Evolutionary conservation across 2,888 invertebrate species (phyloP).

Genomic region (Ormyrus labotus): DNA sequence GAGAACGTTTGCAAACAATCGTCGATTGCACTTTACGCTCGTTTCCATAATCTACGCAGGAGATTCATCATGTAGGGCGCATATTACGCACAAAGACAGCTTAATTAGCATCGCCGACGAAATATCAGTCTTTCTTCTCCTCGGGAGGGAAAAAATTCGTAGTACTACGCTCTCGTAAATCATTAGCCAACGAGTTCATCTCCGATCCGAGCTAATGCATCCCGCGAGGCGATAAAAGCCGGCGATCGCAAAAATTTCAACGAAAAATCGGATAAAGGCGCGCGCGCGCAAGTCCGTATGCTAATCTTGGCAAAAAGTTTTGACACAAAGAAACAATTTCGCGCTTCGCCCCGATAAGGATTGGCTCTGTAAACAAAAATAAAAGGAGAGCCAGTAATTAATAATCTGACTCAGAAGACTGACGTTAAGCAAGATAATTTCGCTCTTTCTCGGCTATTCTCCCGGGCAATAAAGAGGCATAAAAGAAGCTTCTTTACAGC

Average conservation of each 20-base stretch:
- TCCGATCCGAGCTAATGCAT: conserved; percentile 10
- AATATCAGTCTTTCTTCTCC: conserved; percentile 7
- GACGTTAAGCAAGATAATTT: conserved; percentile 39
- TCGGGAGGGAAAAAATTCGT: conserved; percentile 16
- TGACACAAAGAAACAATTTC: conserved; percentile 57
- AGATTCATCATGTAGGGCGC: conserved; percentile 12
- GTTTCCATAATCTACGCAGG: not conserved
- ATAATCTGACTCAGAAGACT: conserved; percentile 53
- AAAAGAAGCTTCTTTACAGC: not conserved
- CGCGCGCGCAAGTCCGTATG: not conserved
- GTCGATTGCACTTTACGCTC: too few relatives aligned
- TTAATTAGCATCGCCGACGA: conserved; percentile 23
- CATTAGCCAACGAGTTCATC: conserved; percentile 19
- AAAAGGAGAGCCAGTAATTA: conserved; percentile 50
- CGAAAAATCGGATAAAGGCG: conserved; percentile 47
- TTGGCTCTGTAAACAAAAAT: not conserved
- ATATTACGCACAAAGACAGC: conserved; percentile 35
- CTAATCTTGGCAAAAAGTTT: conserved; percentile 42
- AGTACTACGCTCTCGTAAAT: conserved; percentile 21
- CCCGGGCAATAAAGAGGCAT: conserved; percentile 14
- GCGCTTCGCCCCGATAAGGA: conserved; percentile 39
- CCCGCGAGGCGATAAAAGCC: not conserved
- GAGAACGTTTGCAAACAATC: too few relatives aligned
- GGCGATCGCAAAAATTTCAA: conserved; percentile 13
- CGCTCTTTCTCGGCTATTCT: not conserved